phyloP scores from a whole-genome alignment of 2,888 invertebrate genomes.

The Trichogramma evanescens region DNA sequence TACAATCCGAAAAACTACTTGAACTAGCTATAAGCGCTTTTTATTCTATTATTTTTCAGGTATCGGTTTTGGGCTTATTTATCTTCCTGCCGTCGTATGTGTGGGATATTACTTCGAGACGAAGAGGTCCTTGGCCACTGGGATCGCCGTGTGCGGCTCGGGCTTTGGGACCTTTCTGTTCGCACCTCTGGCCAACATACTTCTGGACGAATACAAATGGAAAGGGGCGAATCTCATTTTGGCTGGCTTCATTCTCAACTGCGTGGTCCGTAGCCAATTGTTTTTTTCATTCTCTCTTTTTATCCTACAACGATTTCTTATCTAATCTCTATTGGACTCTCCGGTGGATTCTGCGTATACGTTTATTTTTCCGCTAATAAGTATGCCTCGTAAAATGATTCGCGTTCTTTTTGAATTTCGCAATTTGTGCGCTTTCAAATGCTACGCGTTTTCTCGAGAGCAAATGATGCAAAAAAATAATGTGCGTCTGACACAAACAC shows the following conservation, averaged over 20 bases:
- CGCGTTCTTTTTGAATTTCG: no score
- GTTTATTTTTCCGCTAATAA: no score
- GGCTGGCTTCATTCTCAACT: constrained; percentile 87
- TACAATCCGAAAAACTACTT: no score
- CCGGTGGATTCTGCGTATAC: no score
- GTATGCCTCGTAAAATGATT: no score
- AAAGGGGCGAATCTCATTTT: constrained; percentile 83
- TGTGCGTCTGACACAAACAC: no score
- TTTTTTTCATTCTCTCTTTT: background rate
- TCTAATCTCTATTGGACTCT: background rate
- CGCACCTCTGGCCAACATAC: constrained; percentile 77
- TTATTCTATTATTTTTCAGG: constrained; percentile 51
- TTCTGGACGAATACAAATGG: constrained; percentile 79
- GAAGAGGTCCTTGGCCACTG: constrained; percentile 87
- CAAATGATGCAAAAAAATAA: no score
- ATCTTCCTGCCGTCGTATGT: constrained; percentile 92
- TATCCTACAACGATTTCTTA: background rate
- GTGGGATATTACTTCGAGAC: constrained; percentile 98
- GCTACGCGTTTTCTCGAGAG: no score
- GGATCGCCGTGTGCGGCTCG: constrained; percentile 91
- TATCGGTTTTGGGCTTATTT: constrained; percentile 87
- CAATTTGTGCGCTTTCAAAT: no score
- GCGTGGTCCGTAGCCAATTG: constrained; percentile 57
- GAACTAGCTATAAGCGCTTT: background rate
- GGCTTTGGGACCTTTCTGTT: constrained; percentile 94